These are phyloP conservation scores for Anoura caudifer DNA, from an alignment of 2,113 vertebrate species.

Conservation along the genomic window DNA sequence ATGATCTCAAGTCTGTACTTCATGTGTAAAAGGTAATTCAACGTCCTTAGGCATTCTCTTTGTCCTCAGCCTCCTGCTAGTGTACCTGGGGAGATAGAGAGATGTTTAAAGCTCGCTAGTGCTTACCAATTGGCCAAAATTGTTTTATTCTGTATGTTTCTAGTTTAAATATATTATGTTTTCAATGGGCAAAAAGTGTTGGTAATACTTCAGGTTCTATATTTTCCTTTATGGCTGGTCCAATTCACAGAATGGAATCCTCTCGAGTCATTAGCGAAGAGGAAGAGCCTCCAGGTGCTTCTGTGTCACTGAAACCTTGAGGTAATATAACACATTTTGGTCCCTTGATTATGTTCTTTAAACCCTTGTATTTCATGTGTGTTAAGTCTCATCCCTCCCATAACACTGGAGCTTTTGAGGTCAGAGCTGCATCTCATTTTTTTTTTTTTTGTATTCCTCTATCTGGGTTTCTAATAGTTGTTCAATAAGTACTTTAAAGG, in stretches of 20 bases:
- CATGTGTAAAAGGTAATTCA: neutral
- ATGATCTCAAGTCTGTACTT: neutral
- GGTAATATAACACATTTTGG: neutral
- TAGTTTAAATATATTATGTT: neutral
- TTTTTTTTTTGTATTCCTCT: neutral
- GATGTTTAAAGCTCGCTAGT: neutral
- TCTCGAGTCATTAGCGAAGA: neutral
- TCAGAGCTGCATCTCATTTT: neutral
- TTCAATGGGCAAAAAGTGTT: neutral
- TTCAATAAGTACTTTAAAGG: neutral
- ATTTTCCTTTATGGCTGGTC: neutral
- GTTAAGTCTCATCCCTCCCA: neutral
- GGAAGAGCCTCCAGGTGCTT: neutral
- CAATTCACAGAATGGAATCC: neutral
- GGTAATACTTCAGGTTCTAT: neutral
- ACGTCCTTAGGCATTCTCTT: neutral
- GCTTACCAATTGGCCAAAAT: neutral
- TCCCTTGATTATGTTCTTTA: neutral
- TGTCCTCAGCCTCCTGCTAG: neutral
- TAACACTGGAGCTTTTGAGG: neutral
- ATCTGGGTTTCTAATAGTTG: neutral
- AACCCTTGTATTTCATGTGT: neutral
- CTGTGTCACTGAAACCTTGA: neutral
- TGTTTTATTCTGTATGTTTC: neutral
- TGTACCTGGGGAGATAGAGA: neutral